phyloP scores from a whole-genome alignment of 2,888 invertebrate species.

The Mythimna vitellina region DNA sequence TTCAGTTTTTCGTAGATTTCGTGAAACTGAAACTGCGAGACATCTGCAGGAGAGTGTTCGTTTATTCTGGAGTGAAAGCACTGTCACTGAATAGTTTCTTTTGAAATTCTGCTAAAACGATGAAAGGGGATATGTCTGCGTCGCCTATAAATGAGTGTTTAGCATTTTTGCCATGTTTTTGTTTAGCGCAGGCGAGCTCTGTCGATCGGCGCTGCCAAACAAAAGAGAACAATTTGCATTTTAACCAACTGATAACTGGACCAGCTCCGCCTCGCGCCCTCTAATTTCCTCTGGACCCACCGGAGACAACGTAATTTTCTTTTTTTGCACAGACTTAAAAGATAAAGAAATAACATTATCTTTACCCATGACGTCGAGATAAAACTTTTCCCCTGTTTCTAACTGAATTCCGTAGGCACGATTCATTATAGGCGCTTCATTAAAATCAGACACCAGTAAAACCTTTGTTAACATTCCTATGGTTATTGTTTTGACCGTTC shows the following conservation, averaged over 20 bases:
- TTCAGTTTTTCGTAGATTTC: conserved; percentile 40
- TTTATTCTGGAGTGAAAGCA: conserved; percentile 31
- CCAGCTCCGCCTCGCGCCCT: conserved; percentile 76
- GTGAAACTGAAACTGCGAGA: conserved; percentile 13
- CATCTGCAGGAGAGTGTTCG: conserved; percentile 21
- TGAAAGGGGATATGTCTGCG: conserved; percentile 72
- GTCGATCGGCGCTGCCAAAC: conserved; percentile 81
- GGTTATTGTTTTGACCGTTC: conserved; percentile 45
- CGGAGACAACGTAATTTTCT: conserved; percentile 80
- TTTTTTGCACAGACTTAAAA: conserved; percentile 72
- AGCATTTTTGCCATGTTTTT: conserved; percentile 81
- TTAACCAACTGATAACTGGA: conserved; percentile 87
- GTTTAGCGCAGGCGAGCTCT: conserved; percentile 67
- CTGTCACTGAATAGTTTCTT: conserved; percentile 53
- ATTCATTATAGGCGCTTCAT: conserved; percentile 68
- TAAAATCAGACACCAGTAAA: conserved; percentile 52
- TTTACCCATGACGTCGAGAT: conserved; percentile 74
- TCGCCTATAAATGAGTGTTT: conserved; percentile 84
- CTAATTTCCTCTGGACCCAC: conserved; percentile 79
- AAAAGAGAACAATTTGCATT: conserved; percentile 88
- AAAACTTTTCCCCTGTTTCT: conserved; percentile 71
- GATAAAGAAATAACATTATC: conserved; percentile 79
- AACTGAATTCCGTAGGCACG: conserved; percentile 65
- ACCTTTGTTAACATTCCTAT: conserved; percentile 33
- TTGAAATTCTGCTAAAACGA: conserved; percentile 67